Conservation (phyloP, 2,797 vertebrate genomes). For the Arrhamphus sclerolepis region DNA sequence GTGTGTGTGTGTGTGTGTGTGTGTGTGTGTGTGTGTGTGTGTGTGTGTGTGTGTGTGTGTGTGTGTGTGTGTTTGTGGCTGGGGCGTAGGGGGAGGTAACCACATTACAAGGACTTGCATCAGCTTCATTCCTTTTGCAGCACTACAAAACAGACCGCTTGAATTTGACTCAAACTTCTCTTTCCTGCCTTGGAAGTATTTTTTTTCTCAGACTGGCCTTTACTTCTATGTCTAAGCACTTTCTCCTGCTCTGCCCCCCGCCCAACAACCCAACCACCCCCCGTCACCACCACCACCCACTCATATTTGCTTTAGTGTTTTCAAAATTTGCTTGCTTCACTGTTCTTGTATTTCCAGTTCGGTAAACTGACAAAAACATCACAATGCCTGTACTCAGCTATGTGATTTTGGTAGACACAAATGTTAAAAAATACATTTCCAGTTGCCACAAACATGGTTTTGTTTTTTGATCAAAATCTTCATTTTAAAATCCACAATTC, state of each 20-base stretch:
- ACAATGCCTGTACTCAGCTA: slow-evolving; percentile 30
- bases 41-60: too few relatives aligned
- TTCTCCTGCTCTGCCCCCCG: slow-evolving; percentile 17
- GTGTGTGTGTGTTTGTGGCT: too few relatives aligned
- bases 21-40: too few relatives aligned
- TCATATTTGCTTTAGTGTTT: slow-evolving; percentile 32
- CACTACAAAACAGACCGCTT: slow-evolving; percentile 49
- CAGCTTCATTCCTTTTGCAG: slow-evolving; percentile 57
- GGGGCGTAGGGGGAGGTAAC: neutral
- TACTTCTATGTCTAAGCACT: slow-evolving; percentile 39
- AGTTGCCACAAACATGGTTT: slow-evolving; percentile 1
- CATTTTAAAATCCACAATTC: slow-evolving; percentile 9
- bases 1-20: too few relatives aligned
- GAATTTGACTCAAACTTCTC: slow-evolving; percentile 48
- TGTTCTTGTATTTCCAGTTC: slow-evolving; percentile 37
- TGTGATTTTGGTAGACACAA: slow-evolving; percentile 24
- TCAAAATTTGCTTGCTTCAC: slow-evolving; percentile 39
- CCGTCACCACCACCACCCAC: slow-evolving; percentile 21
- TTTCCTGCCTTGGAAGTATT: slow-evolving; percentile 43
- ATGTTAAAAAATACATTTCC: slow-evolving; percentile 8
- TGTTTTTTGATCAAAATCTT: slow-evolving; percentile 9
- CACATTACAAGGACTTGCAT: slow-evolving; percentile 66
- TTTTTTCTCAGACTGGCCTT: slow-evolving; percentile 30
- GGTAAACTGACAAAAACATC: slow-evolving; percentile 42
- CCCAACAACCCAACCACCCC: neutral